Evolutionary conservation across 2,113 vertebrate species (phyloP).

Genomic region (Pelvicachromis taeniatus): DNA sequence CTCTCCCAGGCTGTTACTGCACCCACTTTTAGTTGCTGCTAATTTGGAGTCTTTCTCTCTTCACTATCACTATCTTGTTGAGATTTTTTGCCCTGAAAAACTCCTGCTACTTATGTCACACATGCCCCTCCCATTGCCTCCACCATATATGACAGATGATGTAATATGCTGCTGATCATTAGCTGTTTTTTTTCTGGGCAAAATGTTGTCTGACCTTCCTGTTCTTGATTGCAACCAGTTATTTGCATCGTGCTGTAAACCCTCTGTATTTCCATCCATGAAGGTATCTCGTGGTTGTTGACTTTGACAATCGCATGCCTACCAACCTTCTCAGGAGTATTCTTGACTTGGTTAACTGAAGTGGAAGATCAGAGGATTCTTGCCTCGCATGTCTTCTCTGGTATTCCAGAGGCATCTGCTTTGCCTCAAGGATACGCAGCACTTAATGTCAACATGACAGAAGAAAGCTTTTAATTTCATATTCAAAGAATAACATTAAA

Average conservation of each 20-base stretch:
- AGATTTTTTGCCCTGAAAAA: neutral
- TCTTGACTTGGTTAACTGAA: neutral
- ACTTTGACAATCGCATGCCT: neutral
- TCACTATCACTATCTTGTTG: fast-evolving
- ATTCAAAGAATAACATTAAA: neutral
- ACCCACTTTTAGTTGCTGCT: neutral
- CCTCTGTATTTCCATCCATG: neutral
- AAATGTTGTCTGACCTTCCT: neutral
- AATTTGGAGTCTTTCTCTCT: neutral
- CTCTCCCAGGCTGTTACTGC: neutral
- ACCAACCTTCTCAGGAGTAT: neutral
- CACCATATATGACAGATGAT: neutral
- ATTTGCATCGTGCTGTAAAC: neutral
- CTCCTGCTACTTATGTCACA: neutral
- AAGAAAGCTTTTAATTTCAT: neutral
- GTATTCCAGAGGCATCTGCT: neutral
- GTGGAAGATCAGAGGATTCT: neutral
- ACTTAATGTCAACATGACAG: neutral
- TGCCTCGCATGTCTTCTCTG: neutral
- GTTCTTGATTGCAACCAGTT: neutral
- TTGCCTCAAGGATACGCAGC: fast-evolving
- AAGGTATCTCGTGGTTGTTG: too few species aligned
- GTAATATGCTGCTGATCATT: neutral
- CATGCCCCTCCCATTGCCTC: neutral
- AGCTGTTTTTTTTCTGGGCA: neutral